Evolutionary conservation across 1,140 invertebrate genomes (phyloP).

Genomic region (Dreissena rostriformis): DNA sequence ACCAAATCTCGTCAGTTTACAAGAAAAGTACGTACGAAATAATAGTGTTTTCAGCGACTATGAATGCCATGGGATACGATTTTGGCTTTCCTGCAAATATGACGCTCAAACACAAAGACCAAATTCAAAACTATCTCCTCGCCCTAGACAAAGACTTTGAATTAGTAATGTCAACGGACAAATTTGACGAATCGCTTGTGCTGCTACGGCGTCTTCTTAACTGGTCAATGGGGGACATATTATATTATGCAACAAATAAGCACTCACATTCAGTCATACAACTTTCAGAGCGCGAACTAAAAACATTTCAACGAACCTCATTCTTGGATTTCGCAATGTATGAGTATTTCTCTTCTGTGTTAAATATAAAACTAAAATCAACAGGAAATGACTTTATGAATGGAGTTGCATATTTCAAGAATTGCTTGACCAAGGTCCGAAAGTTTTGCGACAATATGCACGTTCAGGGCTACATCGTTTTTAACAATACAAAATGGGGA

Average conservation of each 20-base stretch:
- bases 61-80: slow-evolving; percentile 69
- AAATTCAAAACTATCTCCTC: slow-evolving; percentile 51
- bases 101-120: slow-evolving; percentile 27
- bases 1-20: slow-evolving; percentile 28
- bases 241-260: slow-evolving; percentile 62
- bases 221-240: slow-evolving; percentile 82
- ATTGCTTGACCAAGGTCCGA: not conserved
- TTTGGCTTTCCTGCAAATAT: slow-evolving; percentile 51
- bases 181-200: slow-evolving; percentile 83
- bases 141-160: slow-evolving; percentile 77
- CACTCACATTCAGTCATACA: slow-evolving; percentile 7
- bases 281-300: not conserved
- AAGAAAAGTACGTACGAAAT: slow-evolving; percentile 50
- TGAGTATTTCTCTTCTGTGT: slow-evolving; percentile 12
- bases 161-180: slow-evolving; percentile 83
- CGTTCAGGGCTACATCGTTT: not conserved
- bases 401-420: slow-evolving; percentile 23
- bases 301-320: not conserved
- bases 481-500: not conserved
- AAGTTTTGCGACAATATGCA: slow-evolving; percentile 8
- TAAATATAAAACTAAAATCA: not conserved
- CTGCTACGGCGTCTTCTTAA: slow-evolving; percentile 81
- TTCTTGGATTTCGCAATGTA: slow-evolving; percentile 35
- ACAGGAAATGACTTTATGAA: not conserved
- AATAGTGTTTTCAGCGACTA: slow-evolving; percentile 47